phyloP scores from a whole-genome alignment of 2,888 invertebrate species.

The Drosophila acutilabella region DNA sequence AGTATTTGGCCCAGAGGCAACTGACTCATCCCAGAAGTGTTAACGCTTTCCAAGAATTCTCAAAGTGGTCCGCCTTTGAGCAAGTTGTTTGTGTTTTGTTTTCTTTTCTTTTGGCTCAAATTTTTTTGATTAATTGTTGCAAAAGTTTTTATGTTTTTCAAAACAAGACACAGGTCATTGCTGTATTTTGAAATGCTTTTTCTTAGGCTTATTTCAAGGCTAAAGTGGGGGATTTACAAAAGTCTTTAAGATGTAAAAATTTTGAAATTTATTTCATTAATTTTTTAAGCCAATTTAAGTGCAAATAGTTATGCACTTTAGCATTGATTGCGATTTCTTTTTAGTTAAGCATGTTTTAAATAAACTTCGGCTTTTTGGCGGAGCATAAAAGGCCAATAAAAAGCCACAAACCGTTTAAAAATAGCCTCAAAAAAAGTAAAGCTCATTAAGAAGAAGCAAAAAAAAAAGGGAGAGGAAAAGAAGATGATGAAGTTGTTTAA shows the following conservation, averaged over 20 bases:
- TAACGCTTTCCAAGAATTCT: slow-evolving; percentile 60
- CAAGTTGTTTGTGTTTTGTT: slow-evolving; percentile 23
- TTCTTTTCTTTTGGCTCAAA: slow-evolving; percentile 16
- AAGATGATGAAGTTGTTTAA: slow-evolving; percentile 16
- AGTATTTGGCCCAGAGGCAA: slow-evolving; percentile 23
- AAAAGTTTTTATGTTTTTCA: slow-evolving; percentile 21
- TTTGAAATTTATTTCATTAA: not conserved
- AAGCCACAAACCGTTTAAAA: slow-evolving; percentile 35
- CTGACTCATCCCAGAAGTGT: slow-evolving; percentile 43
- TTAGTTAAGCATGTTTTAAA: slow-evolving; percentile 28
- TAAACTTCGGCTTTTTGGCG: slow-evolving; percentile 10
- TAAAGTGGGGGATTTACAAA: slow-evolving; percentile 31
- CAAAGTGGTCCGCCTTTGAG: slow-evolving; percentile 42
- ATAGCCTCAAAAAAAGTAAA: slow-evolving; percentile 37
- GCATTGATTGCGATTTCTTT: slow-evolving; percentile 53
- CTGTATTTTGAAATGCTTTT: slow-evolving; percentile 14
- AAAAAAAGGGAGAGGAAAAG: slow-evolving; percentile 5
- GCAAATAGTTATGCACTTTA: slow-evolving; percentile 36
- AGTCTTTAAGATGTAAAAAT: not conserved
- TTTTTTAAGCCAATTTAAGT: not conserved
- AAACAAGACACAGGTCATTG: slow-evolving; percentile 41
- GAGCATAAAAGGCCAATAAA: slow-evolving; percentile 49
- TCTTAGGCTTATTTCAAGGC: slow-evolving; percentile 45
- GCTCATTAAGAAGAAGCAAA: slow-evolving; percentile 35
- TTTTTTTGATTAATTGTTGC: slow-evolving; percentile 61